These are phyloP conservation scores for Drosophila affinis DNA, from an alignment of 2,888 invertebrate species.

Conservation along the genomic window DNA sequence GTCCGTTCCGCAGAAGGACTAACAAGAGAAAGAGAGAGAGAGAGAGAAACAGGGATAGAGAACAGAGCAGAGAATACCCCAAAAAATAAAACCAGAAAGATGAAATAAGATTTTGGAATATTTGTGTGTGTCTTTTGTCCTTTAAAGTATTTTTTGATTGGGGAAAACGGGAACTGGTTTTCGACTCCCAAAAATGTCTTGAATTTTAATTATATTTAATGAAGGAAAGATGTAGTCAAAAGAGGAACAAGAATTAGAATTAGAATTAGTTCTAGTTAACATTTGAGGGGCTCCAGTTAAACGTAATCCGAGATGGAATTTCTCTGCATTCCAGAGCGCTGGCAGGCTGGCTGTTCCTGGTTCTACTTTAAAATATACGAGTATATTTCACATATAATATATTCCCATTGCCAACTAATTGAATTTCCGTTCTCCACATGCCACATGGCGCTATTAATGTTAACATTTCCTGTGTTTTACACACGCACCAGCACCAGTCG, in stretches of 20 bases:
- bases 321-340: not conserved
- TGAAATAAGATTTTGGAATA: constrained; percentile 24
- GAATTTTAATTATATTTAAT: constrained; percentile 24
- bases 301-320: not conserved
- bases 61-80: not conserved
- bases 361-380: constrained; percentile 3
- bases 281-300: not conserved
- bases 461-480: constrained; percentile 61
- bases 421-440: constrained; percentile 61
- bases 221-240: not conserved
- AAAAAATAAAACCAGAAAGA: not conserved
- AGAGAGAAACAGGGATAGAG: too few species aligned
- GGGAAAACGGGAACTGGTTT: too few species aligned
- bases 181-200: constrained; percentile 2
- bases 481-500: constrained; percentile 26
- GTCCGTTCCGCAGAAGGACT: not conserved
- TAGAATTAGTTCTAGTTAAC: not conserved
- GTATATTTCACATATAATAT: constrained; percentile 25
- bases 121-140: constrained; percentile 12
- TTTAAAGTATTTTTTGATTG: not conserved
- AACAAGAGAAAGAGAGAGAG: not conserved
- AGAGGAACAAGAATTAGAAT: not conserved
- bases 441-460: constrained; percentile 41
- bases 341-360: constrained; percentile 5
- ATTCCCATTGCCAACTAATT: constrained; percentile 53